Conservation (phyloP, 2,113 vertebrate species). For the Xiphophorus hellerii region DNA sequence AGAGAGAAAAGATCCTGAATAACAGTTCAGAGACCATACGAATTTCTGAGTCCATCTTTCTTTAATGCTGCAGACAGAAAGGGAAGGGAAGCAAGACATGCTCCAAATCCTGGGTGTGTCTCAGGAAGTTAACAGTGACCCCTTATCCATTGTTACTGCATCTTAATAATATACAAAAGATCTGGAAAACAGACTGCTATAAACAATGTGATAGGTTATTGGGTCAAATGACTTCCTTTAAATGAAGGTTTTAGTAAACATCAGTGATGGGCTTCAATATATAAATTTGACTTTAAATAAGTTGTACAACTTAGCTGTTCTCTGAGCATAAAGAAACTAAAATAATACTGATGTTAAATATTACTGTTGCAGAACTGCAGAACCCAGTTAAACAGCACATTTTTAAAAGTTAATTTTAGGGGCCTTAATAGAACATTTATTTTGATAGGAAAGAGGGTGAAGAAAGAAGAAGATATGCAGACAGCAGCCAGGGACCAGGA, state of each 20-base stretch:
- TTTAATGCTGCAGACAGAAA: slow-evolving; percentile 32
- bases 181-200: neutral
- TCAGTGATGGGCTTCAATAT: neutral
- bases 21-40: slow-evolving; percentile 9
- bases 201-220: slow-evolving; percentile 27
- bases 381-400: neutral
- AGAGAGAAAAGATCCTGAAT: slow-evolving; percentile 6
- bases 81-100: slow-evolving; percentile 41
- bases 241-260: neutral
- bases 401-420: no score
- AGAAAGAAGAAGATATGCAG: no score
- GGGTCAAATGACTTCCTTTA: slow-evolving; percentile 9
- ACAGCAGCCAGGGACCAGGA: no score
- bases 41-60: slow-evolving; percentile 15
- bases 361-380: neutral
- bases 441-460: no score
- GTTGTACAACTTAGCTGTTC: no score
- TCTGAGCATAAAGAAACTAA: no score
- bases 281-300: neutral
- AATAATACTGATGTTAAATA: no score
- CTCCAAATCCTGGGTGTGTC: slow-evolving; percentile 44
- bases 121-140: slow-evolving; percentile 46
- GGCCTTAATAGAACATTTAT: no score
- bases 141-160: slow-evolving; percentile 46
- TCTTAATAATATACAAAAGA: slow-evolving; percentile 36